Evolutionary conservation across 1,140 invertebrate species (phyloP).

Genomic region (Sminthurinus signatus): DNA sequence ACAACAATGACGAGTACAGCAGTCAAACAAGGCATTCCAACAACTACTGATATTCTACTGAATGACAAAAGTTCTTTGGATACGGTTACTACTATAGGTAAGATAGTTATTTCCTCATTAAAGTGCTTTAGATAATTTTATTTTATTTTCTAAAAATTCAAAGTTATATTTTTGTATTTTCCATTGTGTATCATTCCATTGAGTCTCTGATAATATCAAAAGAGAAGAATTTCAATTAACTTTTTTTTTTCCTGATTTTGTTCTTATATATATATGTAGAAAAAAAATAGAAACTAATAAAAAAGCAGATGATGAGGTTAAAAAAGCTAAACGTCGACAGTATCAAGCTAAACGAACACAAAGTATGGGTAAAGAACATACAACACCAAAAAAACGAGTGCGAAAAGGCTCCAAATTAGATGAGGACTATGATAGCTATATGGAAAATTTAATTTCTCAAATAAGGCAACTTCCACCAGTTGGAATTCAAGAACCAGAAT

Average conservation of each 20-base stretch:
- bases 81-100: slow-evolving; percentile 18
- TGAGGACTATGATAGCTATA: slow-evolving; percentile 85
- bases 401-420: slow-evolving; percentile 75
- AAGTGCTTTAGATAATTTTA: no score
- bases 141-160: no score
- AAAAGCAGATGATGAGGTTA: slow-evolving; percentile 52
- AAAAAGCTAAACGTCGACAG: slow-evolving; percentile 70
- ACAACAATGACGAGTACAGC: slow-evolving; percentile 22
- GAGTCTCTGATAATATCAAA: no score
- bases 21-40: slow-evolving; percentile 1
- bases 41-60: slow-evolving; percentile 24
- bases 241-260: no score
- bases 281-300: no score
- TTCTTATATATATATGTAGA: no score
- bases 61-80: slow-evolving; percentile 23
- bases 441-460: slow-evolving; percentile 79
- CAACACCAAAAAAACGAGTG: slow-evolving; percentile 67
- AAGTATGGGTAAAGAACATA: slow-evolving; percentile 57
- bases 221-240: no score
- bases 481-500: slow-evolving; percentile 76
- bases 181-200: no score
- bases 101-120: not conserved
- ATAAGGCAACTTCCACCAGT: slow-evolving; percentile 73
- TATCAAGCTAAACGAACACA: slow-evolving; percentile 74
- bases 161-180: no score